Evolutionary conservation across 2,797 vertebrate species (phyloP), one percentile per base, ranked within the genome.

Genomic region (Coendou prehensilis): DNA sequence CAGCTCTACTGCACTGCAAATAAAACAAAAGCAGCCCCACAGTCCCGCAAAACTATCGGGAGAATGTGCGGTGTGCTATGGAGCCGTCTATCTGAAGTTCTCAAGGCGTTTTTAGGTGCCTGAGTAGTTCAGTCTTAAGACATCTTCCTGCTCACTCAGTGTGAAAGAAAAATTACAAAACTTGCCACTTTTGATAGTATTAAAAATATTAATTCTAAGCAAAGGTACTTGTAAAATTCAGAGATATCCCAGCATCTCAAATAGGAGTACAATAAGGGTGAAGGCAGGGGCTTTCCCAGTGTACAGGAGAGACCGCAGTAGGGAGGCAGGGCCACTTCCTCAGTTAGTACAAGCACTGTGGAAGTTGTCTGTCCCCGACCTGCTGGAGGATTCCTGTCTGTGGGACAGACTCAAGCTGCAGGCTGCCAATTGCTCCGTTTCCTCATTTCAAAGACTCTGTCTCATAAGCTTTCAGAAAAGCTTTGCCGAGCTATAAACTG

Each of bases 151-250:
- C 87, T 98, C 97, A 96, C 69, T 97, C 71, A 87, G 80, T 81
- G 91, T 86, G 91, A 96, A 97, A 98, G 97, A 56, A 97, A 98
- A 98, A 97, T 96, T 75, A 97, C 56, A 95, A 97, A 94, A 97
- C 95, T 88, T 81, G n/a, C 33, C 59, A 83, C 71, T 96, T 97
- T 97, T 91, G 95, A 78, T 75, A 86, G 13, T 30, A 28, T 76
- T 15, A 28, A 96, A 23, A 50, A 22, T 61, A 89, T 96, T 94
- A 92, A 87, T 88, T 95, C 89, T 89, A 59, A 93, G 69, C 69
- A 97, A 97, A 94, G 7, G 57, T 33, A 52, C 87, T 96, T 82
- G 94, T 15, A 82, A 94, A 73, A 95, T 80, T 87, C 83, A 94
- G 64, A 41, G 82, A 73, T 59, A 92, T 17, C 10, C 75, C 87